Conservation (phyloP, 2,888 invertebrate genomes). For the Zaprionus lineosus region DNA sequence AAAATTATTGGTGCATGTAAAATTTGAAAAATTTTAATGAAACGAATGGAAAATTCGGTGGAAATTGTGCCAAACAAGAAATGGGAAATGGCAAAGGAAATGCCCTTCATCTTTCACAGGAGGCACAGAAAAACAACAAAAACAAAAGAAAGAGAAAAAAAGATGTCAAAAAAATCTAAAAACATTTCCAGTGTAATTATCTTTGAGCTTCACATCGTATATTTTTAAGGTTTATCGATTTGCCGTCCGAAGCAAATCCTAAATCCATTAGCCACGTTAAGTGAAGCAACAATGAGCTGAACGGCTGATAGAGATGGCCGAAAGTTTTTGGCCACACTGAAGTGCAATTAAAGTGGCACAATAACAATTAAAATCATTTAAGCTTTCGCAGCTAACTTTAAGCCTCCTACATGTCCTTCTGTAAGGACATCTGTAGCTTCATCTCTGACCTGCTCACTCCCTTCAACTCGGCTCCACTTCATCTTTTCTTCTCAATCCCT, state of each 20-base stretch:
- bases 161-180: too few relatives aligned
- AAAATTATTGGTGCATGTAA: neutral
- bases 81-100: too few relatives aligned
- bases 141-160: too few relatives aligned
- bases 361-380: constrained; percentile 78
- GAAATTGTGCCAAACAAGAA: too few relatives aligned
- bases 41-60: neutral
- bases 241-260: constrained; percentile 24
- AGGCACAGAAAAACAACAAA: too few relatives aligned
- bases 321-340: constrained; percentile 39
- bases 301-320: constrained; percentile 25
- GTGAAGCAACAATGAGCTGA: constrained; percentile 21
- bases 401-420: constrained; percentile 3
- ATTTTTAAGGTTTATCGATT: neutral
- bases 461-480: neutral
- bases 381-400: constrained; percentile 47
- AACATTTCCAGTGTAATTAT: too few relatives aligned
- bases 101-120: too few relatives aligned
- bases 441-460: neutral
- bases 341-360: constrained; percentile 63
- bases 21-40: too few relatives aligned
- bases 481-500: neutral
- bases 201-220: too few relatives aligned
- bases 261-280: constrained; percentile 35
- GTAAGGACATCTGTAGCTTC: neutral